Base-by-base conservation (phyloP, 1,140 invertebrate genomes). In the Diploscapter pachys region DNA sequence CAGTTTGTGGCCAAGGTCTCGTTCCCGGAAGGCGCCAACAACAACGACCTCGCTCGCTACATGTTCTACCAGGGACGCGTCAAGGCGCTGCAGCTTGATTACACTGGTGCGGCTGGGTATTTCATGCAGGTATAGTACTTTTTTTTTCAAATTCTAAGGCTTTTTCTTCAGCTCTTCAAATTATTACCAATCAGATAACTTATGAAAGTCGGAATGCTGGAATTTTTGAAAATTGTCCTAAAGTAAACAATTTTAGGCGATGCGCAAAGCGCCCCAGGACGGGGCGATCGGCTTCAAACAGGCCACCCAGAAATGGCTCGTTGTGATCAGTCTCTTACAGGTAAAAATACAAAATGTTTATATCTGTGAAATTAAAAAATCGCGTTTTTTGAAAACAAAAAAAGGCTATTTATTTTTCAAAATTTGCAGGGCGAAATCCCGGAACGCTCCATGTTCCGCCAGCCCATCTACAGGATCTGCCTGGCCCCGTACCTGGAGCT, bases 241-340 rank as follows among this genome's bases (percentile, higher is more conserved):
- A n/a, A 9, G 1, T 6, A 50, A 57, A 2, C 0, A 67, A n/a
- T 8, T 71, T 67, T 56, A 76, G 63, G 90, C 90, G 1, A 89
- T 98, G 83, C 89, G 96, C 13, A 99, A 99, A 87, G 95, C 96
- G 5, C 96, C 96, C 0, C 95, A 98, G 86, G 92, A 92, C 78
- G 91, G 94, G 57, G 97, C 96, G 52, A 91, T 98, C 76, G 97
- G 97, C n/a, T 99, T 99, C 85, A 91, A 96, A 76, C 97, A 99
- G 87, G 97, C 93, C 11, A 95, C 95, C 0, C 94, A 99, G 84
- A 98, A 98, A 84, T 87, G 98, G 73, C 92, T 94, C 0, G 93
- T 99, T 56, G 93, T 95, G 9, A 96, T 99, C 0, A 94, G 98
- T 86, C 87, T 99, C 50, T 87, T 99, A 0, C 31, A 31, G 31